Evolutionary conservation across 2,888 invertebrate species (phyloP).

Genomic region (Carcina quercana): DNA sequence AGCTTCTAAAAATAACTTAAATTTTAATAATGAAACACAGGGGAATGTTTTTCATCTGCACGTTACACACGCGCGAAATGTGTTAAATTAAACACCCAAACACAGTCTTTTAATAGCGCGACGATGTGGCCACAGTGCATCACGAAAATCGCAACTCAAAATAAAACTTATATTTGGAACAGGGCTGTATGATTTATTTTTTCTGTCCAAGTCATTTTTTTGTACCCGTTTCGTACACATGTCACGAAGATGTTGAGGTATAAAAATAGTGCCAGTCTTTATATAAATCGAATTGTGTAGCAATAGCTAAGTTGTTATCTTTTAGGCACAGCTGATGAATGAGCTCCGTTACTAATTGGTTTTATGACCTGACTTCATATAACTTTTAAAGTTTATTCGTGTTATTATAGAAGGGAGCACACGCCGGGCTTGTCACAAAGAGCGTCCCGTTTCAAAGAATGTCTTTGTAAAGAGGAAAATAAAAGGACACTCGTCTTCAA

Average conservation of each 20-base stretch:
- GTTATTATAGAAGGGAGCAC: constrained; percentile 25
- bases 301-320: constrained; percentile 23
- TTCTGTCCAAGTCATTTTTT: constrained; percentile 35
- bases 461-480: constrained; percentile 47
- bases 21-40: constrained; percentile 72
- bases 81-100: constrained; percentile 72
- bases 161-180: constrained; percentile 54
- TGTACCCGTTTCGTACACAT: constrained; percentile 38
- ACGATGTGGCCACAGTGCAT: constrained; percentile 60
- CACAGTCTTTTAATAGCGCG: constrained; percentile 65
- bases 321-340: constrained; percentile 30
- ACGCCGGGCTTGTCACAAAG: constrained; percentile 45
- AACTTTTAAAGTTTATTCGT: constrained; percentile 23
- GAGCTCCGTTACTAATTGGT: constrained; percentile 44
- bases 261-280: constrained; percentile 37
- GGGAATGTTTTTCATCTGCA: constrained; percentile 73
- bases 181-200: constrained; percentile 57
- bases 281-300: constrained; percentile 33
- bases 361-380: constrained; percentile 45
- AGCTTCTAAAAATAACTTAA: constrained; percentile 67
- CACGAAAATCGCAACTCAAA: constrained; percentile 50
- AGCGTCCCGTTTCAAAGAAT: constrained; percentile 58
- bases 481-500: constrained; percentile 46
- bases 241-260: constrained; percentile 43
- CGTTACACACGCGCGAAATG: constrained; percentile 69